Evolutionary conservation across 1,140 invertebrate genomes (phyloP).

Genomic region (Rhynchophorus ferrugineus): DNA sequence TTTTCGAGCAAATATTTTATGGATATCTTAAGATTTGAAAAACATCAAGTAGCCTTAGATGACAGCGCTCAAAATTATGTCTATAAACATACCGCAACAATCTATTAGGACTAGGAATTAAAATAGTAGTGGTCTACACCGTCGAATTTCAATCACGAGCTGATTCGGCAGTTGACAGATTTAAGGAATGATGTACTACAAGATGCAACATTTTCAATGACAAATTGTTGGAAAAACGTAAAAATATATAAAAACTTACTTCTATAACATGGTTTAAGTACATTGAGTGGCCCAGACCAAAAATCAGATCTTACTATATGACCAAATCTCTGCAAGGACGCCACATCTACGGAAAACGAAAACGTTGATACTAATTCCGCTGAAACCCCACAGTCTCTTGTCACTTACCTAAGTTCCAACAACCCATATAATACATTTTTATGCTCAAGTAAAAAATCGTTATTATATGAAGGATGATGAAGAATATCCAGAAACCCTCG

Average conservation of each 20-base stretch:
- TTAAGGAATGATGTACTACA: no score
- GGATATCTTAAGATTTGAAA: no score
- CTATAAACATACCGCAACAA: no score
- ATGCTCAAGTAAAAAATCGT: slow-evolving; percentile 65
- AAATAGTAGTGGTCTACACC: no score
- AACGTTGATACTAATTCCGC: neutral
- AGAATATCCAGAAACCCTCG: slow-evolving; percentile 67
- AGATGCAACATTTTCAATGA: neutral
- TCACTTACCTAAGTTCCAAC: slow-evolving; percentile 59
- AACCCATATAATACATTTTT: slow-evolving; percentile 82
- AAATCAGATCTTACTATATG: slow-evolving; percentile 41
- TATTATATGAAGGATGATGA: slow-evolving; percentile 63
- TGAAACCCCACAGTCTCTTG: slow-evolving; percentile 8
- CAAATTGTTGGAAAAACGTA: neutral
- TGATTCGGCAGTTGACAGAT: no score
- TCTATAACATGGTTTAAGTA: slow-evolving; percentile 48
- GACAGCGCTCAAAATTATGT: no score
- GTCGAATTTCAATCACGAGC: no score
- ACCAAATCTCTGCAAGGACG: slow-evolving; percentile 44
- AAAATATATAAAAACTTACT: slow-evolving; percentile 8
- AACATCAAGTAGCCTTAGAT: no score
- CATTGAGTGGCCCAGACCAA: slow-evolving; percentile 39
- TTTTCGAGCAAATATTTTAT: no score
- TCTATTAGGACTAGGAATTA: no score
- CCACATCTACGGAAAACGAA: slow-evolving; percentile 31